Evolutionary conservation across 1,140 invertebrate species (phyloP), one percentile per base, ranked within the genome.

Genomic region (Pseudomyrmex concolor): DNA sequence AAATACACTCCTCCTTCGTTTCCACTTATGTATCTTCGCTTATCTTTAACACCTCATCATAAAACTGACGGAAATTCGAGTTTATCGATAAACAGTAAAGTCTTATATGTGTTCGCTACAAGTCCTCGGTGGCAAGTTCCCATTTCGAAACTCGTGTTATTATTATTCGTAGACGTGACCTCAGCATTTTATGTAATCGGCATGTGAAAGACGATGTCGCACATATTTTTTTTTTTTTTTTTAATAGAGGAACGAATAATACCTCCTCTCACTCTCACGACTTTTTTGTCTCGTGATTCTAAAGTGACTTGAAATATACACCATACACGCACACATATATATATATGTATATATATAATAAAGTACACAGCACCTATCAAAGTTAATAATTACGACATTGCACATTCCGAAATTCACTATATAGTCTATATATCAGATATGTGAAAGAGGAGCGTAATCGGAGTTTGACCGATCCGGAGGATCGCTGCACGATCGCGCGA

Each of bases 391-490:
- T 51, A 17, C 51, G 34, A 34, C 34, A 34, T 34, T 34, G 34
- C 34, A n/a, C 45, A 45, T 72, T 62, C 19, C 10, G 63, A 77
- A 34, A 50, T 55, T 55, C 34, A 25, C 66, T n/a, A 50, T 57
- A 12, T 51, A 34, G 34, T 51, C 50, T 12, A 59, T 15, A 15
- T 7, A 19, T 7, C 5, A 34, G n/a, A 64, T 57, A 12, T 13
- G 17, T 13, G 76, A 71, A 71, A 80, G 66, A 71, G 66, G 66
- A 80, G 66, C 66, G 63, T 71, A 48, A 71, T 80, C 66, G 66
- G 66, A 78, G 63, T 55, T 48, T 15, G 62, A 78, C 22, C 50
- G 74, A 10, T 22, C 48, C 43, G 34, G 34, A 5, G 5, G 34
- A 34, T 34, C 5, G 34, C 34, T 34, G 22, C 15, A 45, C 45